Evolutionary conservation across 2,888 invertebrate genomes (phyloP).

Genomic region (Hemistola chrysoprasaria): DNA sequence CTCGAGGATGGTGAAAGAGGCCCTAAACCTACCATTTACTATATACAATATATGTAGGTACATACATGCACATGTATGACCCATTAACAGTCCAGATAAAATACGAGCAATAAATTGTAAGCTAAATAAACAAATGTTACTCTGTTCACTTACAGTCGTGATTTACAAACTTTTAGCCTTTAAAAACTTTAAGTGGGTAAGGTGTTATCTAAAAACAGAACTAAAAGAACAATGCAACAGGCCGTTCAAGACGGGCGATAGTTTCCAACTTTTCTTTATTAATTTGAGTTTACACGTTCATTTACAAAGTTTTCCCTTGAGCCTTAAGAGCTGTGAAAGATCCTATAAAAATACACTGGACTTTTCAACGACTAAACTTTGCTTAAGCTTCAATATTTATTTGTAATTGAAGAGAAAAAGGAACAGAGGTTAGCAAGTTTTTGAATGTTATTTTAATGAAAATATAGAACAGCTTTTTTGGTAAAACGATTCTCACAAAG

Average conservation of each 20-base stretch:
- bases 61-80: no score
- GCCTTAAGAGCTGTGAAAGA: constrained; percentile 16
- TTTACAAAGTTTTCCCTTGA: constrained; percentile 36
- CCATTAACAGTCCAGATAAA: constrained; percentile 23
- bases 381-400: neutral
- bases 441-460: constrained; percentile 16
- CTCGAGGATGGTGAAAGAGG: no score
- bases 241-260: constrained; percentile 8
- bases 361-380: constrained; percentile 14
- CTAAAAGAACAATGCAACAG: constrained; percentile 4
- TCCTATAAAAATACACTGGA: constrained; percentile 16
- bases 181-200: no score
- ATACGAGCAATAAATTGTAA: constrained; percentile 2
- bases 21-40: no score
- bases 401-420: no score
- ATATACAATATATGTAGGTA: no score
- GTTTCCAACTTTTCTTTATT: constrained; percentile 27
- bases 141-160: no score
- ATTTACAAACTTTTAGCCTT: no score
- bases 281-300: constrained; percentile 30
- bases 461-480: neutral
- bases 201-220: no score
- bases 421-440: no score
- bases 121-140: neutral
- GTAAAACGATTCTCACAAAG: neutral